Evolutionary conservation across 2,888 invertebrate genomes (phyloP), one percentile per base, ranked within the genome.

Genomic region (Crocallis elinguaria): DNA sequence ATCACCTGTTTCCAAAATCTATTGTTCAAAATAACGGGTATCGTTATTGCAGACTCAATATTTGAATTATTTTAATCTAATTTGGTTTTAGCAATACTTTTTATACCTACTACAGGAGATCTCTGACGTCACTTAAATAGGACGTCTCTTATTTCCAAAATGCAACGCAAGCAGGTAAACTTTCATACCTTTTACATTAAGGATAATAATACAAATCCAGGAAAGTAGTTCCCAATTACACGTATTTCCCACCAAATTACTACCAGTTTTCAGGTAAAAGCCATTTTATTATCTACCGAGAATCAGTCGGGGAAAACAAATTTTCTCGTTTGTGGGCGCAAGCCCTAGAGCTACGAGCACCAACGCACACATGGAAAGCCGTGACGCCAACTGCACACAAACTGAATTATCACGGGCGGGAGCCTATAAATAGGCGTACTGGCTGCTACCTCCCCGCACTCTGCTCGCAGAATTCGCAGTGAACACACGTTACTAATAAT

Each of bases 391-490:
- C 55, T 69, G 68, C 59, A 71, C 62, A 56, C 52, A 71, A 64
- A 68, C 66, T 60, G 63, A 75, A 71, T 75, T 73, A 77, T 70
- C 73, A 60, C 61, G 59, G 41, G 45, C 55, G 65, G 42, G 69
- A 66, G 65, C 50, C 72, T 86, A 86, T 86, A 86, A 78, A 84
- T 77, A 79, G 55, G 41, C 41, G 32, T 57, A 52, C 37, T 8
- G 5, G 9, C 60, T 53, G 52, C 68, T 72, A 63, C 74, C 78
- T 68, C 81, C 76, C 84, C 82, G 60, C 83, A 86, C 72, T 78
- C 76, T 73, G 75, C 74, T 62, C 62, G 72, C 62, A 73, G 71
- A 72, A 65, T 67, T 79, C 73, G 56, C 46, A 57, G 69, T 71
- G 81, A 78, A 68, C 73, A 66, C 75, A 77, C 69, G 74, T 66